Percentiles rank a stretch among this genome's conserved stretches.
Conservation (phyloP, 2,797 vertebrate genomes). For the Eidolon dupreanum region DNA sequence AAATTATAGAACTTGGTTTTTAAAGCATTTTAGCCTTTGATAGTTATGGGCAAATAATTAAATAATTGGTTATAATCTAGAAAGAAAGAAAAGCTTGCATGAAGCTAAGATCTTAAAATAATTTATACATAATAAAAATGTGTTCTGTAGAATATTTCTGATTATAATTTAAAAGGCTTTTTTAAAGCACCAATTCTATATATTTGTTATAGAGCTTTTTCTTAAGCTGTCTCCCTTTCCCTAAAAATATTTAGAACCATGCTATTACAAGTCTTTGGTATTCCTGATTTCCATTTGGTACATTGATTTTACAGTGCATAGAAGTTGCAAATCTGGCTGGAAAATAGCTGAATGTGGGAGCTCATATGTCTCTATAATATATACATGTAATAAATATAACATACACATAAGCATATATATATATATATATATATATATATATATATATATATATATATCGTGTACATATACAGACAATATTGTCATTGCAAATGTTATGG, state of each 20-base stretch:
- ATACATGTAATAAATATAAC: neutral
- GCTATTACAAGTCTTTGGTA: neutral
- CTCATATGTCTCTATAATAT: neutral
- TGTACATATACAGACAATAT: neutral
- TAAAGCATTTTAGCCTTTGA: conserved; percentile 78
- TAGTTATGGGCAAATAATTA: conserved; percentile 81
- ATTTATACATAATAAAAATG: conserved; percentile 41
- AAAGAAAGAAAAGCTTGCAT: conserved; percentile 71
- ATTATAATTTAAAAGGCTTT: conserved; percentile 9
- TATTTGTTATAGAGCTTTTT: neutral
- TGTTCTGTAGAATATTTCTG: conserved; percentile 40
- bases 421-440: too few species aligned
- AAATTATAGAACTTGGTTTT: conserved; percentile 84
- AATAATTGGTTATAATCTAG: conserved; percentile 80
- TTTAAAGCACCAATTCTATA: neutral
- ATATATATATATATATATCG: too few species aligned
- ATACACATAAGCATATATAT: neutral
- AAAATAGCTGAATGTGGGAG: neutral
- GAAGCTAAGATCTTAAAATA: conserved; percentile 72
- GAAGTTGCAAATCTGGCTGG: neutral
- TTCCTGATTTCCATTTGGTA: neutral
- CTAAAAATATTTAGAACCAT: neutral
- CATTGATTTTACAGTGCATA: neutral
- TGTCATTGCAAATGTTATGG: neutral
- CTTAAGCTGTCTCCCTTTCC: neutral